Base-by-base conservation (phyloP, 2,888 invertebrate species). In the Opisthograptis luteolata region DNA sequence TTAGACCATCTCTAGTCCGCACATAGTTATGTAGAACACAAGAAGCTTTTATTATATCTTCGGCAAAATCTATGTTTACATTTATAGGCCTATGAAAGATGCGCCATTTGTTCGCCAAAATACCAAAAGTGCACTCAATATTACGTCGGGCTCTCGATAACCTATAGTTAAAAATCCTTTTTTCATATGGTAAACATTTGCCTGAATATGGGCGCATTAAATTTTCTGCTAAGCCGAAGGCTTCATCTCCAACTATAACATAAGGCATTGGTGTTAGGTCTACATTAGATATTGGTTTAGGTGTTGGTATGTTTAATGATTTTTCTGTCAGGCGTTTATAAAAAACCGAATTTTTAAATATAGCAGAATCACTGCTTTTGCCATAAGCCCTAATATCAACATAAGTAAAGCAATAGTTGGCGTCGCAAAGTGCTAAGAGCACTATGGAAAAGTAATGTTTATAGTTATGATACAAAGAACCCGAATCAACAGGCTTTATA, bases 131-230 rank as follows among this genome's bases (percentile, higher is more conserved):
- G 35, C 63, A 68, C 51, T 66, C 63, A 28, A 66, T 56, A 19
- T 61, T 25, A 45, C 60, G 55, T 48, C 70, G 41, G 19, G 69
- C 62, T 56, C 69, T 60, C 22, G 57, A 64, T 34, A 71, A 53
- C 40, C 70, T 51, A 57, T 71, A 70, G 50, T 73, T 70, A 49
- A 66, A 74, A 45, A 68, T 56, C 53, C 53, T 62, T 61, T 61
- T 59, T 52, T 59, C 42, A 31, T 58, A 22, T 39, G 55, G 34
- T 58, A 65, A 51, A 52, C 39, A 53, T 58, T 60, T 58, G 14
- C 60, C 55, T 37, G 55, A 53, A 55, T 61, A 71, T 36, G 64
- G 64, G 8, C 67, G 62, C 66, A 70, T 66, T 45, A 70, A 20
- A 58, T 61, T 56, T 49, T 62, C 52, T 41, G 47, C 17, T 46